Evolutionary conservation across 2,888 invertebrate species (phyloP), one percentile per base, ranked within the genome.

Genomic region (Sinelater perroti): DNA sequence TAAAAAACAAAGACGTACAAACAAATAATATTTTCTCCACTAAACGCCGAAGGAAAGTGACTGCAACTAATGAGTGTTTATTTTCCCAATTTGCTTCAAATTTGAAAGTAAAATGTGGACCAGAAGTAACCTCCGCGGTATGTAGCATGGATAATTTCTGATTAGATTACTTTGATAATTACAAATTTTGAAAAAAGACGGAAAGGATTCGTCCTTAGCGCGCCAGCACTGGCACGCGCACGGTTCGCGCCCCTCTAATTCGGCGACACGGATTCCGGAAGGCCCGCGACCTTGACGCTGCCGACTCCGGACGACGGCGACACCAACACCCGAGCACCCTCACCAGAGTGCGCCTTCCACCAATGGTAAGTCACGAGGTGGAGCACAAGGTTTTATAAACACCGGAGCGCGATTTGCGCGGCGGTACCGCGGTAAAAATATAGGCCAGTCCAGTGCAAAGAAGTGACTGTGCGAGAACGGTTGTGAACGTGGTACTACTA

Each of bases 371-470:
- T 60, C 53, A 60, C 57, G 76, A 77, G 75, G 79, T 76, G 80
- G 80, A 81, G 83, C 82, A 81, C 83, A 83, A 84, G 84, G 83
- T 84, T 83, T 84, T 83, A 84, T 83, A 84, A 83, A 83, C 81
- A 81, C 81, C 81, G 78, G 81, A 81, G 81, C 82, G 82, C 78
- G 82, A 81, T 80, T 79, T 78, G 80, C 79, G 79, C 80, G 81
- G 80, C 79, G 81, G 81, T 82, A 82, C 79, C 81, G 82, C 79
- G 83, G 80, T 82, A 83, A 83, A 84, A 83, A 82, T 83, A 82
- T 83, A 83, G 83, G 82, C 81, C 83, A 70, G 70, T 69, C 81
- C 83, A 70, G 70, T 69, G 70, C 65, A 66, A 69, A 69, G 64
- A 64, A 67, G 69, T 70, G 69, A 65, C 66, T 68, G 68, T 66